Evolutionary conservation across 2,797 vertebrate genomes (phyloP), one percentile per base, ranked within the genome.

Genomic region (Salarias fasciatus): DNA sequence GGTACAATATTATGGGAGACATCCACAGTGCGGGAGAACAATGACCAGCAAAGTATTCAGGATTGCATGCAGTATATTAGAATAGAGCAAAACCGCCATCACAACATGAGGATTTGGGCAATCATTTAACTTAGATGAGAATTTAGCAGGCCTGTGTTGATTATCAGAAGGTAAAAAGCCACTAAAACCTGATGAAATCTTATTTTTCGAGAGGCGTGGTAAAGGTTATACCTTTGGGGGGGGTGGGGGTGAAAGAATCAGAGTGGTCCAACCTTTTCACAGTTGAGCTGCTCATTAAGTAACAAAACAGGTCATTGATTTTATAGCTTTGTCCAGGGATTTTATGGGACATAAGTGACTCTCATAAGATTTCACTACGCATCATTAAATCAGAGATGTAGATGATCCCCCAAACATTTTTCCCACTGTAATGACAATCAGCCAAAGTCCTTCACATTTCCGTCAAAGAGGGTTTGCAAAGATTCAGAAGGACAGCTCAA

Each of bases 341-440:
- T 92, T 93, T 92, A 92, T 91, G 87, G 89, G 80, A 94, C 91
- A 91, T 93, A 92, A 94, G 91, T 92, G 91, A 92, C 89, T 93
- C 88, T 89, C 86, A 84, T 92, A 93, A 92, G 90, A 92, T 89
- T 91, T 91, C 87, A 91, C 69, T 86, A 92, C 90, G 93, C 90
- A 80, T 90, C 92, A 93, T 94, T 94, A 93, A 94, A 91, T 92
- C 88, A 84, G 87, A 80, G 79, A 85, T 85, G 88, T 90, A 90
- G 92, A 94, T 92, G 89, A 92, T 90, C 89, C 90, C 79, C 82
- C 83, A 91, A 41, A 92, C 91, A 88, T 92, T 91, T 90, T 69
- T 86, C 62, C 80, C 71, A 83, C 80, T 77, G 77, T 89, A 90
- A 92, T 89, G 86, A 91, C 79, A 85, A 79, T 88, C 85, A 88